Evolutionary conservation across 2,888 invertebrate genomes (phyloP), one percentile per base, ranked within the genome.

Genomic region (Quadroppia sp.): DNA sequence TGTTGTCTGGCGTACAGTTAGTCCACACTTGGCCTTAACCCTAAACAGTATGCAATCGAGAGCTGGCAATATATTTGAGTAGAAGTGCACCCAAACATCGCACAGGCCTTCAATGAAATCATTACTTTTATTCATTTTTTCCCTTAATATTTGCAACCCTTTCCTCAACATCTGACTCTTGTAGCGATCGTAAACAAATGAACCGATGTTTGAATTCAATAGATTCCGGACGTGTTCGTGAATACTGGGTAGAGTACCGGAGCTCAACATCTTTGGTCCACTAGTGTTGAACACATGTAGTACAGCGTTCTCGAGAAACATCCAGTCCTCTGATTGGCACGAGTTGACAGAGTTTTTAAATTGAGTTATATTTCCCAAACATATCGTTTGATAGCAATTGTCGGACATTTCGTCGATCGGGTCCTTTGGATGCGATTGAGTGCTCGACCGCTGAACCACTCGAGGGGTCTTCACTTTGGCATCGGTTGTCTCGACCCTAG

Each of bases 121-220:
- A 2, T 13, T 0, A 15, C 17, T 23, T n/a, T 20, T 1, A 59
- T 69, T 70, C 7, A 74, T 20, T 36, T 70, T 74, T 1, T 32
- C 25, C 25, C 36, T 74, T 0, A 74, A n/a, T 23, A 74, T 23
- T n/a, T 25, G 9, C 70, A 74, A 50, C 9, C 70, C 74, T 30
- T 70, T 70, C 42, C 45, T 50, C 40, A 74, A 48, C 53, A 74
- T 32, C 50, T 74, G 70, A 40, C 70, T 74, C 71, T 74, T 36
- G n/a, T 50, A 72, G 4, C 71, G 56, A 20, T 72, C 74, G 56
- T 53, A 74, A 61, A 74, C 71, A 61, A 74, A 72, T 1, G 59
- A 36, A 9, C 71, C 71, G 40, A 74, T 71, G 40, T 74, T 67
- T 32, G 72, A 71, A 32, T 74, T 56, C 20, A 74, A 28, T 7